These are phyloP conservation scores for Psilanteris sp. DNA, from an alignment of 1,140 invertebrate species.

Conservation along the genomic window DNA sequence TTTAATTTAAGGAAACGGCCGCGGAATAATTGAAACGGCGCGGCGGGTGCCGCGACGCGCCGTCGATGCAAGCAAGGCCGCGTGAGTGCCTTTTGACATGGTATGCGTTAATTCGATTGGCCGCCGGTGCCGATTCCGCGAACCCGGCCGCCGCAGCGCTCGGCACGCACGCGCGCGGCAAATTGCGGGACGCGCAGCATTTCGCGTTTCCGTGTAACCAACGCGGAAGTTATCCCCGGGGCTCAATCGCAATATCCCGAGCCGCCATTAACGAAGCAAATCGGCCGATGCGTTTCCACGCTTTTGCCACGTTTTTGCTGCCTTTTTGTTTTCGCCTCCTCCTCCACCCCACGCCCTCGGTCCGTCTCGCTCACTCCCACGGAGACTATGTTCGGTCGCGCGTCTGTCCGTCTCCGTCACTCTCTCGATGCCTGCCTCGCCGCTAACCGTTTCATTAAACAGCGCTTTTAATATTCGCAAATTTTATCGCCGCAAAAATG, in stretches of 20 bases:
- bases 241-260: slow-evolving; percentile 53
- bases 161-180: slow-evolving; percentile 51
- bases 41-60: too few relatives aligned
- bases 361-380: not conserved
- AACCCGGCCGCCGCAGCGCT: slow-evolving; percentile 23
- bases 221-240: slow-evolving; percentile 56
- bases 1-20: slow-evolving; percentile 30
- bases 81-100: slow-evolving; percentile 59
- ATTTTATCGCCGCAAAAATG: slow-evolving; percentile 50
- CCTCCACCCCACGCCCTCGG: not conserved
- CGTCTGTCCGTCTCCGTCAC: not conserved
- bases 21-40: slow-evolving; percentile 50
- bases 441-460: slow-evolving; percentile 46
- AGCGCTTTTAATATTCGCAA: slow-evolving; percentile 60
- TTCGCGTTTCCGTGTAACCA: slow-evolving; percentile 60
- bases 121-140: slow-evolving; percentile 34
- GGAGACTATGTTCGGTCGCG: too few relatives aligned
- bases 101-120: slow-evolving; percentile 63
- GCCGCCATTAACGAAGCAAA: slow-evolving; percentile 50
- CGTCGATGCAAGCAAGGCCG: too few relatives aligned
- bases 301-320: slow-evolving; percentile 23
- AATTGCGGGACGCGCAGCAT: slow-evolving; percentile 51
- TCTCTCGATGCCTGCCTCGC: slow-evolving; percentile 6
- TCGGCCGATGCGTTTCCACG: slow-evolving; percentile 33
- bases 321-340: not conserved